Conservation (phyloP, 2,797 vertebrate species). For the Aphelocoma californica region DNA sequence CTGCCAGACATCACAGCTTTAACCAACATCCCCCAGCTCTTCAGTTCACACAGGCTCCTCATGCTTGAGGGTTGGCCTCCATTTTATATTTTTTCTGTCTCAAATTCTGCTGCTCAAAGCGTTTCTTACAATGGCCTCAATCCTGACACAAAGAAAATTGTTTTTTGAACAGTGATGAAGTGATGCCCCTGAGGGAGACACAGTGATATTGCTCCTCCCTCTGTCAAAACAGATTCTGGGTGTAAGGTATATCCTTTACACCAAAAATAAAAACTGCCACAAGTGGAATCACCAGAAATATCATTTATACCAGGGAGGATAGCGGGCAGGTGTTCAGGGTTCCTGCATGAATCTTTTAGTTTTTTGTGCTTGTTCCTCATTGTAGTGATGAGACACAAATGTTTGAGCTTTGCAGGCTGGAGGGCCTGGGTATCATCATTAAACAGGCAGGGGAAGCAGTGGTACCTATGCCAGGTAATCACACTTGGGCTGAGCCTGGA, state of each 20-base stretch:
- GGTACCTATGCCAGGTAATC: not conserved
- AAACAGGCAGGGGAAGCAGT: not conserved
- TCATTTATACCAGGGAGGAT: not conserved
- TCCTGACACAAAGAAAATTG: not conserved
- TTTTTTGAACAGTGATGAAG: not conserved
- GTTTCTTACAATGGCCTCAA: not conserved
- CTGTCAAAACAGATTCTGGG: not conserved
- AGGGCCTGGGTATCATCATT: not conserved
- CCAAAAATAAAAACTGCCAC: not conserved
- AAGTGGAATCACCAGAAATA: not conserved
- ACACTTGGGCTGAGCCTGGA: not conserved
- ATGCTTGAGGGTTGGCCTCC: not conserved
- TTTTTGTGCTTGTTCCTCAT: not conserved
- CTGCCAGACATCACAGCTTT: not conserved
- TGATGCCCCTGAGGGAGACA: not conserved
- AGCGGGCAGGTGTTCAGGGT: not conserved
- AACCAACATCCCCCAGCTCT: not conserved
- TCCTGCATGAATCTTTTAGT: not conserved
- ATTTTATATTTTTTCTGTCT: not conserved
- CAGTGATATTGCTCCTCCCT: not conserved
- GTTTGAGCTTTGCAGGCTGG: not conserved
- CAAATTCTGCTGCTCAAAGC: not conserved
- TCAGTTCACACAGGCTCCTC: not conserved
- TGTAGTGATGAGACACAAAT: not conserved
- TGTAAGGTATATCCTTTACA: not conserved